Conservation (phyloP, 2,888 invertebrate species). For the Chloroclystis v-ata region DNA sequence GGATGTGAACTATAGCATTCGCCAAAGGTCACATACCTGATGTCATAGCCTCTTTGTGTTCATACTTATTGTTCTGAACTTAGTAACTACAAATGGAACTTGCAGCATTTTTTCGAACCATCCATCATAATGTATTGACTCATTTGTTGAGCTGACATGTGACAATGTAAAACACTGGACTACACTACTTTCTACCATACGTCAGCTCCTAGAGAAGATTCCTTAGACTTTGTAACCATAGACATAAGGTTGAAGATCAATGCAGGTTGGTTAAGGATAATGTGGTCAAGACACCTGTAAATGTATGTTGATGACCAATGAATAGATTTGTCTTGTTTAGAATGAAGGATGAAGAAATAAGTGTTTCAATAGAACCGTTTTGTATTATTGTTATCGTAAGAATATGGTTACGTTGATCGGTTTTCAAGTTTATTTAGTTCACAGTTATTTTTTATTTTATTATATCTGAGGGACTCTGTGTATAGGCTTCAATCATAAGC, state of each 20-base stretch:
- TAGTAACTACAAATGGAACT: conserved; percentile 12
- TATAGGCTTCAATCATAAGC: too few species aligned
- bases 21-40: conserved; percentile 30
- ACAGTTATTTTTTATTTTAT: too few species aligned
- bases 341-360: conserved; percentile 14
- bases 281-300: conserved; percentile 23
- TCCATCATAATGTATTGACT: conserved; percentile 29
- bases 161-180: conserved; percentile 26
- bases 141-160: conserved; percentile 27
- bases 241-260: conserved; percentile 15
- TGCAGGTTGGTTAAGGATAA: neutral
- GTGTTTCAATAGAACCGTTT: conserved; percentile 1
- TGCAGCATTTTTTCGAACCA: conserved; percentile 23
- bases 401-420: neutral
- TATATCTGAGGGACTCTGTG: too few species aligned
- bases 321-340: conserved; percentile 16
- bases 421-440: too few species aligned
- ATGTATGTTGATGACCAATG: conserved; percentile 19
- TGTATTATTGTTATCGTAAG: neutral
- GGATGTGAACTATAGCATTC: conserved; percentile 29
- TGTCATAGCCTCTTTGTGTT: conserved; percentile 25
- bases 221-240: conserved; percentile 8
- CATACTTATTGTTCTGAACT: conserved; percentile 21
- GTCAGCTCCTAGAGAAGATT: conserved; percentile 1
- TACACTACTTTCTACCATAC: conserved; percentile 21